phyloP scores from a whole-genome alignment of 2,888 invertebrate species.

The Pilophorus perplexus region DNA sequence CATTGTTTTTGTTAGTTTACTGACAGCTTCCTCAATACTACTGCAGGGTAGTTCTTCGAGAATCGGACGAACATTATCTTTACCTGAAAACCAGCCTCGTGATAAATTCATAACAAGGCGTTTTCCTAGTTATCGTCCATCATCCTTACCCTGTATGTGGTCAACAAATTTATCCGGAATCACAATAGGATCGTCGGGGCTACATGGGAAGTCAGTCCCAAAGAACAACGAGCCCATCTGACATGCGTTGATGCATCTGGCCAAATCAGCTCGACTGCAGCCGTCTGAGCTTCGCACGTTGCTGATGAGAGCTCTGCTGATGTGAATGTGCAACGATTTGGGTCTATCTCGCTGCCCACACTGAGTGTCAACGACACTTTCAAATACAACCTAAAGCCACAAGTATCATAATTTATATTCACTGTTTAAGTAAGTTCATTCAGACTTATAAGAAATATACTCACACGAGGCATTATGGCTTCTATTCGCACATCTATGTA shows the following conservation, averaged over 20 bases:
- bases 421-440: not conserved
- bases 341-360: slow-evolving; percentile 83
- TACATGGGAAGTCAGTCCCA: slow-evolving; percentile 74
- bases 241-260: slow-evolving; percentile 73
- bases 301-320: slow-evolving; percentile 67
- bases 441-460: too few species aligned
- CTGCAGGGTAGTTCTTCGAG: slow-evolving; percentile 53
- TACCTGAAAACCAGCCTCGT: slow-evolving; percentile 50
- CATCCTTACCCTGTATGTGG: slow-evolving; percentile 59
- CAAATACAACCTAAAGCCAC: slow-evolving; percentile 66
- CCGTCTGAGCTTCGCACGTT: slow-evolving; percentile 64
- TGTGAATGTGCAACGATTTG: slow-evolving; percentile 78
- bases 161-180: slow-evolving; percentile 78
- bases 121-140: not conserved
- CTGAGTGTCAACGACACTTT: slow-evolving; percentile 67
- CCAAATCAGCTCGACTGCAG: slow-evolving; percentile 74
- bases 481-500: slow-evolving; percentile 87
- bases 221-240: slow-evolving; percentile 72
- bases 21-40: slow-evolving; percentile 58
- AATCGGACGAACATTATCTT: slow-evolving; percentile 55
- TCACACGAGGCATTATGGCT: slow-evolving; percentile 88
- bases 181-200: slow-evolving; percentile 67
- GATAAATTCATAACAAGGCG: not conserved
- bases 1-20: slow-evolving; percentile 55
- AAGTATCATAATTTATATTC: not conserved